These are phyloP conservation scores for Erpobdella octoculata DNA, from an alignment of 2,888 invertebrate genomes.

Conservation along the genomic window DNA sequence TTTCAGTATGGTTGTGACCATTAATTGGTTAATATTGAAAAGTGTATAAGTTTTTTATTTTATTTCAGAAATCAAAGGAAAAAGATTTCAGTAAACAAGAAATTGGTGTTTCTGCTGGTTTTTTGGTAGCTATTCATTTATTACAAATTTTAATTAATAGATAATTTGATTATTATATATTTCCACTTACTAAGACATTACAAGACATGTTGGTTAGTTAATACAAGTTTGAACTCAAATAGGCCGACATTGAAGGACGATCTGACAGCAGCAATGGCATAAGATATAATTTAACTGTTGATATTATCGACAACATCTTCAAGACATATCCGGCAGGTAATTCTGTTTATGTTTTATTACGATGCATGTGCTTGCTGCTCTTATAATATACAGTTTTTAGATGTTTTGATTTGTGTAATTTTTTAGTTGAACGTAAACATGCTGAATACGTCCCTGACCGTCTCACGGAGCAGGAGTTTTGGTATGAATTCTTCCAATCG, in stretches of 20 bases:
- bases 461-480: conserved; percentile 91
- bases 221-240: not conserved
- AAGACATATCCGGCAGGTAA: conserved; percentile 86
- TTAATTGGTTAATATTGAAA: too few relatives aligned
- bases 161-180: not conserved
- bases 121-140: conserved; percentile 42
- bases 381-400: not conserved
- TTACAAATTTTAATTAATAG: not conserved
- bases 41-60: not conserved
- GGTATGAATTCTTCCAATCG: conserved; percentile 98
- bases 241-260: too few relatives aligned
- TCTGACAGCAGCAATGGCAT: too few relatives aligned
- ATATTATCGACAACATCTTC: conserved; percentile 94
- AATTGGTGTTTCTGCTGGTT: conserved; percentile 50
- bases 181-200: not conserved
- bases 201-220: not conserved
- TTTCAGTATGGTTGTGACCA: too few relatives aligned
- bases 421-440: conserved; percentile 81
- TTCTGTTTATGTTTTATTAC: not conserved
- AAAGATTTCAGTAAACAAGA: conserved; percentile 39
- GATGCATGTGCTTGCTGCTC: too few relatives aligned
- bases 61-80: conserved; percentile 19
- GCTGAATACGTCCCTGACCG: conserved; percentile 88
- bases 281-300: conserved; percentile 90
- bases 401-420: not conserved